A percentile compares a stretch with the other conserved stretches of the same genome.
Conservation (phyloP, 2,888 invertebrate species). For the Axea sp. region DNA sequence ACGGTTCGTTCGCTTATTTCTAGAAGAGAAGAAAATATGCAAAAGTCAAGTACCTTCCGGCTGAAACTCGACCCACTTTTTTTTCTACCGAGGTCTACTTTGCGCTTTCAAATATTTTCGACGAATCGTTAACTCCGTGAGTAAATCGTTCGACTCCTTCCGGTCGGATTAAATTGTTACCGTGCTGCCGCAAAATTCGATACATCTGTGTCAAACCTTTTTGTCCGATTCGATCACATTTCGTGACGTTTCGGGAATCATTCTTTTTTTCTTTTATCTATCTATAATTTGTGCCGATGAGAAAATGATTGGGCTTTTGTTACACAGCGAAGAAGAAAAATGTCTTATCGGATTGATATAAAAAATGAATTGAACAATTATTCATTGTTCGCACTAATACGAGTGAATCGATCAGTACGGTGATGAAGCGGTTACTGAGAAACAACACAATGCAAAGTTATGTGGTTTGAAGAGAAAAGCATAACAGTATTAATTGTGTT, state of each 20-base stretch:
- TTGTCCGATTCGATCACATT: background rate
- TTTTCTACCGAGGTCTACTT: constrained; percentile 6
- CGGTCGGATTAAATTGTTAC: constrained; percentile 23
- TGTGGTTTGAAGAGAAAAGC: no score
- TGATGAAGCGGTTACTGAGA: no score
- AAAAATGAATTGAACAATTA: constrained; percentile 15
- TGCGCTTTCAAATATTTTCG: constrained; percentile 23
- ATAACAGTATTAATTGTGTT: no score
- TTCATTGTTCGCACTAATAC: background rate
- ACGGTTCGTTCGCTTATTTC: constrained; percentile 24
- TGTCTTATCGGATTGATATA: constrained; percentile 3
- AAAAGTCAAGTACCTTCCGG: constrained; percentile 22
- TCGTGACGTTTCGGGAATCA: no score
- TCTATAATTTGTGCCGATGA: background rate
- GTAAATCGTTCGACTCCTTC: constrained; percentile 18
- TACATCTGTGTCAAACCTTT: background rate
- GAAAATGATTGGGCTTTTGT: background rate
- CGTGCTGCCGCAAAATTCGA: constrained; percentile 6
- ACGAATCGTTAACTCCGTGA: constrained; percentile 10
- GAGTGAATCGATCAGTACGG: no score
- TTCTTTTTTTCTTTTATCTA: no score
- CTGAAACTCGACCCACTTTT: constrained; percentile 32
- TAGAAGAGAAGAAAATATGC: constrained; percentile 5
- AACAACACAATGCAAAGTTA: no score
- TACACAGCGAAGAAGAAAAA: constrained; percentile 6